Evolutionary conservation across 2,797 vertebrate genomes (phyloP), one percentile per base, ranked within the genome.

Genomic region (Jordanella pulchra): DNA sequence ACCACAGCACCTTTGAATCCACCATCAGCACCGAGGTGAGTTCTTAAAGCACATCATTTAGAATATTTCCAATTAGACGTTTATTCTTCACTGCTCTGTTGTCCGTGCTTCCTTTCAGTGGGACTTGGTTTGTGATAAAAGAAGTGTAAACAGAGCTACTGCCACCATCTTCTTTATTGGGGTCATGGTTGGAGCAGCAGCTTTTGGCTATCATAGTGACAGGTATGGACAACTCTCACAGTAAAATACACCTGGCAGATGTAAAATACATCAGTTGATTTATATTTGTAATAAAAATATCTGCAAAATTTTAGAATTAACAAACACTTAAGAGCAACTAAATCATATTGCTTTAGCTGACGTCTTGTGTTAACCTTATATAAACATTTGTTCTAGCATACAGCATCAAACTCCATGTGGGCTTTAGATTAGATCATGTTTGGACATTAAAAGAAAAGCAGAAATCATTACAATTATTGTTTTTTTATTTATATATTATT

Each of bases 21-120:
- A 96, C 96, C 56, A 90, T 96, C 64, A 93, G 93, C 58, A 95
- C 95, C 0, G 91, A 98, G 96, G 96, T 97, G 93, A 93, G 73
- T 44, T 68, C 7, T 63, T 21, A 18, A 25, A 1, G 15, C 30
- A 25, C 17, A 73, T 65, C 18, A 1, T 55, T 67, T 27, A 48
- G 44, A 48, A 3, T 7, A 9, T 18, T 68, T 0, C 7, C 14
- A 7, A 60, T 60, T 21, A 61, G 18, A 9, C 11, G 12, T 39
- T 45, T 7, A 18, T 27, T 5, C 10, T 28, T 61, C 2, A 47
- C 5, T 25, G 48, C 65, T 65, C 3, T 71, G 13, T 68, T 58
- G 12, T 68, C 4, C 76, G 9, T 78, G 18, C 73, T 75, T 73
- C 14, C 5, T 55, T 72, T n/a, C 45, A 95, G 92, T 94, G 93